Conservation (phyloP, 2,113 vertebrate genomes). For the Brachypteracias leptosomus region DNA sequence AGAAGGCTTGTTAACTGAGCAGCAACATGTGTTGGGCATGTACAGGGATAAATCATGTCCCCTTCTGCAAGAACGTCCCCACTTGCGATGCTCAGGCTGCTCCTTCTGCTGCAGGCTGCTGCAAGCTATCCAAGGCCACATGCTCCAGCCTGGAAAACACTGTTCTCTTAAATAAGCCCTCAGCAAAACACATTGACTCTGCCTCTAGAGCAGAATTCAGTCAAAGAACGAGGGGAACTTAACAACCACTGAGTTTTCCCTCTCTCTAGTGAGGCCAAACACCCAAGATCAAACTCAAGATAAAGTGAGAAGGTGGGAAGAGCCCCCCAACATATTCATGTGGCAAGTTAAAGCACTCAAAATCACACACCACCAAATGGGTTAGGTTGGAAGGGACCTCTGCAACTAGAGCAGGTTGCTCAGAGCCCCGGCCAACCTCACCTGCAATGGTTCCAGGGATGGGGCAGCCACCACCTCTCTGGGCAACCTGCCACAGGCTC, state of each 20-base stretch:
- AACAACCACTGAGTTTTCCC: background rate
- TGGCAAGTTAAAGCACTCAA: background rate
- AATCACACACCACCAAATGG: too few relatives aligned
- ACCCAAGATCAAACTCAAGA: background rate
- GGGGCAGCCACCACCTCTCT: too few relatives aligned
- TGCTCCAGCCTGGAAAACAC: background rate
- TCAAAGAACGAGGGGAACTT: background rate
- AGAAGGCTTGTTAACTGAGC: background rate
- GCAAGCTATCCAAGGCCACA: background rate
- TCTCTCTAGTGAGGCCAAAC: background rate
- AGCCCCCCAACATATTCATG: background rate
- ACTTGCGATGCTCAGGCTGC: background rate
- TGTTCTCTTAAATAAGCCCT: background rate
- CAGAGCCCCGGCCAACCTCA: too few relatives aligned
- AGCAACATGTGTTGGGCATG: background rate
- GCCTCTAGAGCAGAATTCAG: background rate
- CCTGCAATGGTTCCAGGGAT: too few relatives aligned
- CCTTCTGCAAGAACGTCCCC: background rate
- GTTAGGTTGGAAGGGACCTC: too few relatives aligned
- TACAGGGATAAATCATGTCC: background rate
- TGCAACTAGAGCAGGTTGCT: too few relatives aligned
- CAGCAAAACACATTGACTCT: background rate
- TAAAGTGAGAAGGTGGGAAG: background rate
- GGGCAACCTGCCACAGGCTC: too few relatives aligned
- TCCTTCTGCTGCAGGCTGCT: background rate